phyloP scores from a whole-genome alignment of 2,888 invertebrate genomes.

The Lathronympha strigana region DNA sequence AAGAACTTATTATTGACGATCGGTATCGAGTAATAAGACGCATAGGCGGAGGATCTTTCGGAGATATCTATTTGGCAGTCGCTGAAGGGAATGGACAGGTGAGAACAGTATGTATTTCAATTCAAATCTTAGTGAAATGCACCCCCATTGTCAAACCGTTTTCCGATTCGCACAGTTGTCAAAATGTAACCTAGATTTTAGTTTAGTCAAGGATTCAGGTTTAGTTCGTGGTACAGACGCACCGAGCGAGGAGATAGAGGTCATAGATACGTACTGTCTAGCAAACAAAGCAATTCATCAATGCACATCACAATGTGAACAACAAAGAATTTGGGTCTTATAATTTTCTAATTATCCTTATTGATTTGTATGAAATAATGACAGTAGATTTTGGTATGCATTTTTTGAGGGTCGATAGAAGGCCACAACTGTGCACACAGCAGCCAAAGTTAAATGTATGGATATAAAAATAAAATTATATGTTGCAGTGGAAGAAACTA shows the following conservation, averaged over 20 bases:
- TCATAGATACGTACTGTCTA: constrained; percentile 28
- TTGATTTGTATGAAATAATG: constrained; percentile 4
- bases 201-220: constrained; percentile 38
- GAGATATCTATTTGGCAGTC: constrained; percentile 98
- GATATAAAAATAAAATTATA: not conserved
- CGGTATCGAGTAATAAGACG: constrained; percentile 96
- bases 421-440: constrained; percentile 16
- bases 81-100: constrained; percentile 94
- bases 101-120: constrained; percentile 57
- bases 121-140: constrained; percentile 41
- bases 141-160: constrained; percentile 32
- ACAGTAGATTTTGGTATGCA: not conserved
- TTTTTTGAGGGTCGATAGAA: not conserved
- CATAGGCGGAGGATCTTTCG: constrained; percentile 98
- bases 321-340: constrained; percentile 22
- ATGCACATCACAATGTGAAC: constrained; percentile 5
- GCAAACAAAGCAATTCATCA: constrained; percentile 9
- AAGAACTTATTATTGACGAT: constrained; percentile 66
- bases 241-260: constrained; percentile 24
- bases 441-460: not conserved
- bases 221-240: constrained; percentile 21
- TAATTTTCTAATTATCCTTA: constrained; percentile 18
- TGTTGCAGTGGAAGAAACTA: not conserved
- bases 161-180: constrained; percentile 34
- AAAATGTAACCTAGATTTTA: constrained; percentile 41